Conservation (phyloP, 2,113 vertebrate species). For the Globicephala melas region DNA sequence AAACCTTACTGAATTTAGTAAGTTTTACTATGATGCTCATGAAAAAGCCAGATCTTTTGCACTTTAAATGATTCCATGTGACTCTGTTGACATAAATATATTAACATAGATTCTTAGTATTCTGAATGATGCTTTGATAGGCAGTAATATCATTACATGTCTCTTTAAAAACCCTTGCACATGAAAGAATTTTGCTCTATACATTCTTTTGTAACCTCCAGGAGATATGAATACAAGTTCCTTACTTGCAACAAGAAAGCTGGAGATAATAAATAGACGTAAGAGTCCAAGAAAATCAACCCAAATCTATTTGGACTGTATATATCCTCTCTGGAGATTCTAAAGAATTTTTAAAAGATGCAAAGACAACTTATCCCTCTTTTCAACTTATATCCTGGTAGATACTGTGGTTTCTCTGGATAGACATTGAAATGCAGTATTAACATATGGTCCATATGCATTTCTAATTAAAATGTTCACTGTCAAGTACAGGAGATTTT, state of each 20-base stretch:
- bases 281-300: conserved; percentile 4
- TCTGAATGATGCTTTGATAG: background rate
- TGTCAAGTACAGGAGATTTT: conserved; percentile 49
- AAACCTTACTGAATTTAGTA: background rate
- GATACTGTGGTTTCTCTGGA: conserved; percentile 45
- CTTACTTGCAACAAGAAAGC: background rate
- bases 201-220: background rate
- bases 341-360: conserved; percentile 64
- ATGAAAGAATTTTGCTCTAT: background rate
- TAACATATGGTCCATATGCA: conserved; percentile 59
- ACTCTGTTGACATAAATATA: background rate
- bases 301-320: background rate
- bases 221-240: background rate
- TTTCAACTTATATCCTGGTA: conserved; percentile 61
- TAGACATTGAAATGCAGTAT: conserved; percentile 44
- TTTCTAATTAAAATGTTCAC: conserved; percentile 72
- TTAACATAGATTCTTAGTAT: background rate
- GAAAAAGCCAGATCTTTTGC: background rate
- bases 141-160: background rate
- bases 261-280: conserved; percentile 36
- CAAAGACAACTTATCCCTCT: conserved; percentile 47
- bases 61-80: background rate
- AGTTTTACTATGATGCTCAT: background rate
- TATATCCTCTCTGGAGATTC: conserved; percentile 40
- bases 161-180: background rate